A percentile compares a stretch with the other conserved stretches of the same genome.
phyloP scores from a whole-genome alignment of 2,888 invertebrate species.

The Amphimallon solstitiale region DNA sequence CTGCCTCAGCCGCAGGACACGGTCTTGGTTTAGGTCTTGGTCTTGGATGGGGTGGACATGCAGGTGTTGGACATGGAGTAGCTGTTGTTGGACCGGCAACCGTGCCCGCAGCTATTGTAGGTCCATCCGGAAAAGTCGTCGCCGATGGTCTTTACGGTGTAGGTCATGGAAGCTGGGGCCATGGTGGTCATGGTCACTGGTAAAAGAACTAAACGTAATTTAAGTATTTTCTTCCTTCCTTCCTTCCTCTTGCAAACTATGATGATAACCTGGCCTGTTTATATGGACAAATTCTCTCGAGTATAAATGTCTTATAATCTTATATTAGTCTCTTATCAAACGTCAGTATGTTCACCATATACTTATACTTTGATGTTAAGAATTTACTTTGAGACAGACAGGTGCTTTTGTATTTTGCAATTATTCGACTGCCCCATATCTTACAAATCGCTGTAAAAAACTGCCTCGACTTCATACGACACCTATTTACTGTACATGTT shows the following conservation, averaged over 20 bases:
- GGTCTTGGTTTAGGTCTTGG: conserved; percentile 40
- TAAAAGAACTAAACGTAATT: conserved; percentile 35
- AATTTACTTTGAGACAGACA: conserved; percentile 17
- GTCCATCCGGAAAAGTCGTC: conserved; percentile 52
- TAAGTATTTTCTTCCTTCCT: neutral
- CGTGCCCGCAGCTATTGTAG: conserved; percentile 51
- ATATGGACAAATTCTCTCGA: conserved; percentile 10
- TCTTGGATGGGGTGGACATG: conserved; percentile 36
- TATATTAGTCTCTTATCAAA: conserved; percentile 6
- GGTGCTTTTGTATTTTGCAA: conserved; percentile 9
- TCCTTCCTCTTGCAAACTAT: conserved; percentile 4
- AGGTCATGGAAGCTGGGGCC: conserved; percentile 42
- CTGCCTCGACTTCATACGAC: conserved; percentile 19
- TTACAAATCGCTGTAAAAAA: conserved; percentile 4
- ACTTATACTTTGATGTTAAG: conserved; percentile 10
- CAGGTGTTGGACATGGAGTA: conserved; percentile 52
- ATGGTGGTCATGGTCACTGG: conserved; percentile 43
- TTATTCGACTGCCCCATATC: conserved; percentile 17
- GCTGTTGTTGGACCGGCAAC: conserved; percentile 54
- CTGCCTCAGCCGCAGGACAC: conserved; percentile 33
- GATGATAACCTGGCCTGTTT: conserved; percentile 18
- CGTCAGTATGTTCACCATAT: conserved; percentile 38
- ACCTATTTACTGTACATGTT: conserved; percentile 24
- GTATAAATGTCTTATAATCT: neutral
- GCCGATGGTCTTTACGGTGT: conserved; percentile 54